These are phyloP conservation scores for Etheostoma nigrum DNA, from an alignment of 2,797 vertebrate species.

Conservation along the genomic window DNA sequence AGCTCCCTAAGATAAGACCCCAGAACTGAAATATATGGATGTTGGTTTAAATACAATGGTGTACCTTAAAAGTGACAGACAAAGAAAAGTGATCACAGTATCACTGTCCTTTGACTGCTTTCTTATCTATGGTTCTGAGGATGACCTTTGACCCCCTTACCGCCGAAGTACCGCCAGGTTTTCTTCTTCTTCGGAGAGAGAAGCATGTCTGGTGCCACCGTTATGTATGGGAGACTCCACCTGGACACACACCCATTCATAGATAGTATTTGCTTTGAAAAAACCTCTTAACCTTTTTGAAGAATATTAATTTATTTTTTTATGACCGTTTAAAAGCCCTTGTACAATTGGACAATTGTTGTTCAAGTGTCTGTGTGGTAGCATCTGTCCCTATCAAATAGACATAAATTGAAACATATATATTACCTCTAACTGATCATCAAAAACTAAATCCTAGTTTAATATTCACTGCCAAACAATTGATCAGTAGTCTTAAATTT, in stretches of 20 bases:
- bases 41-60: not conserved
- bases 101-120: too few species aligned
- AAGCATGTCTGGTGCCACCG: constrained; percentile 84
- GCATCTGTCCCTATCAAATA: too few species aligned
- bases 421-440: not conserved
- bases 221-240: constrained; percentile 84
- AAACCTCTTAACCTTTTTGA: not conserved
- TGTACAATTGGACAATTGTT: too few species aligned
- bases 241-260: constrained; percentile 71
- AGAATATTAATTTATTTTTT: not conserved
- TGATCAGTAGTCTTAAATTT: not conserved
- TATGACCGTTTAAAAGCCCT: too few species aligned
- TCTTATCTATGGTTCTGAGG: not conserved
- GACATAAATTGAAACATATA: too few species aligned
- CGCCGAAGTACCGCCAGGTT: constrained; percentile 93
- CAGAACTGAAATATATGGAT: not conserved
- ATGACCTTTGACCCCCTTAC: constrained; percentile 77
- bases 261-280: not conserved
- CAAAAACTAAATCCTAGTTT: not conserved
- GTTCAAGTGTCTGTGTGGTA: too few species aligned
- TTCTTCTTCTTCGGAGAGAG: constrained; percentile 93
- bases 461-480: not conserved
- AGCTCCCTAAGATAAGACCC: too few species aligned
- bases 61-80: not conserved
- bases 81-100: not conserved